These are phyloP conservation scores for Lydus trimaculatus DNA, from an alignment of 2,888 invertebrate species.

Conservation along the genomic window DNA sequence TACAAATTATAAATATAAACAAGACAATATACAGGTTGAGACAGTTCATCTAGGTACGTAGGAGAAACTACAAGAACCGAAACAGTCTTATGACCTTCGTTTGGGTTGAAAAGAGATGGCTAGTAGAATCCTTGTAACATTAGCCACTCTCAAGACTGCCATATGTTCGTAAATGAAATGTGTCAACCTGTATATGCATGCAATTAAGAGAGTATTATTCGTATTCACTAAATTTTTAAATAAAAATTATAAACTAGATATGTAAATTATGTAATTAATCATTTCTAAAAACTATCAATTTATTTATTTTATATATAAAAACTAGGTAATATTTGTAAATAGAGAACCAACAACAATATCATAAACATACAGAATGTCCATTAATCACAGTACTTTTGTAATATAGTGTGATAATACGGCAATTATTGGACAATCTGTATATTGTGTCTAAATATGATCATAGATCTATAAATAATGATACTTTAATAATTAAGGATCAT, in stretches of 20 bases:
- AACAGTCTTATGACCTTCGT: too few species aligned
- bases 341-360: not conserved
- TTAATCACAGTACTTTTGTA: not conserved
- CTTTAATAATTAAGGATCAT: not conserved
- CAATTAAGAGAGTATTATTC: constrained; percentile 4
- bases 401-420: too few species aligned
- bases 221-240: not conserved
- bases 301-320: not conserved
- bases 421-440: not conserved
- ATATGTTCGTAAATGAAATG: too few species aligned
- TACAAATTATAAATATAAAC: not conserved
- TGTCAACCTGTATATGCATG: too few species aligned
- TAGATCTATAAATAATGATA: not conserved
- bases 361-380: not conserved
- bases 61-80: too few species aligned
- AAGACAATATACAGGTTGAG: too few species aligned
- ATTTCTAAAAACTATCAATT: not conserved
- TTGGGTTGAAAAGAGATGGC: too few species aligned
- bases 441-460: not conserved
- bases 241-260: constrained; percentile 3
- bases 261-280: not conserved
- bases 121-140: too few species aligned
- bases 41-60: too few species aligned
- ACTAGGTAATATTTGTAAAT: constrained; percentile 3
- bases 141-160: too few species aligned